Conservation (phyloP, 2,888 invertebrate species). For the Rhamnusium bicolor region DNA sequence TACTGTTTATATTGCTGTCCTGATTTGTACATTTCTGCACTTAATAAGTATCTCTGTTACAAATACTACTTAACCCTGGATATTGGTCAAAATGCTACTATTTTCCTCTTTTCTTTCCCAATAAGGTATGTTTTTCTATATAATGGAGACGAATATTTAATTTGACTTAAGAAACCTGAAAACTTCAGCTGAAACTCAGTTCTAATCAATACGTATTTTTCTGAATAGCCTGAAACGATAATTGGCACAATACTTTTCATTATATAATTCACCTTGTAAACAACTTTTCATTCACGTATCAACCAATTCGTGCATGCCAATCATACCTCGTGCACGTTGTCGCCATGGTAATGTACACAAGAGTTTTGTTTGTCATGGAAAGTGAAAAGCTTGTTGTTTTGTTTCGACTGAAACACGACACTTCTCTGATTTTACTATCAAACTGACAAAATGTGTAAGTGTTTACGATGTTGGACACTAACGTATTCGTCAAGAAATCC, state of each 20-base stretch:
- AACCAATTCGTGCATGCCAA: constrained; percentile 22
- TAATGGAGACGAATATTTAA: too few relatives aligned
- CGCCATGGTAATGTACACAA: constrained; percentile 31
- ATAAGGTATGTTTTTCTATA: too few relatives aligned
- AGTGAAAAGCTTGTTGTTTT: constrained; percentile 35
- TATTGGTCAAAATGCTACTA: too few relatives aligned
- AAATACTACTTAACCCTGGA: too few relatives aligned
- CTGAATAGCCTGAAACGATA: too few relatives aligned
- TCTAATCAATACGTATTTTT: too few relatives aligned
- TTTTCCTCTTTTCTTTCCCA: too few relatives aligned
- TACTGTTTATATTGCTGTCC: too few relatives aligned
- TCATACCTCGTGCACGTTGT: constrained; percentile 25
- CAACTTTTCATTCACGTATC: constrained; percentile 30
- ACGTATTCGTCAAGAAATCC: neutral
- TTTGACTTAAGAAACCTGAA: too few relatives aligned
- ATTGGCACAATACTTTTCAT: neutral
- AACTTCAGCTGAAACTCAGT: too few relatives aligned
- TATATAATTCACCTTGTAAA: neutral
- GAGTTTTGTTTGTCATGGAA: constrained; percentile 40
- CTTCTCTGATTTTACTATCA: constrained; percentile 9
- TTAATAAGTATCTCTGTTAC: too few relatives aligned
- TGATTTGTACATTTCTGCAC: too few relatives aligned
- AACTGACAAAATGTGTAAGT: constrained; percentile 14
- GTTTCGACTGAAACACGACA: constrained; percentile 10
- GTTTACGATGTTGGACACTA: constrained; percentile 15